Percentiles rank a stretch among this genome's conserved stretches.
Evolutionary conservation across 2,888 invertebrate genomes (phyloP).

Genomic region (Calliopum simillimum): DNA sequence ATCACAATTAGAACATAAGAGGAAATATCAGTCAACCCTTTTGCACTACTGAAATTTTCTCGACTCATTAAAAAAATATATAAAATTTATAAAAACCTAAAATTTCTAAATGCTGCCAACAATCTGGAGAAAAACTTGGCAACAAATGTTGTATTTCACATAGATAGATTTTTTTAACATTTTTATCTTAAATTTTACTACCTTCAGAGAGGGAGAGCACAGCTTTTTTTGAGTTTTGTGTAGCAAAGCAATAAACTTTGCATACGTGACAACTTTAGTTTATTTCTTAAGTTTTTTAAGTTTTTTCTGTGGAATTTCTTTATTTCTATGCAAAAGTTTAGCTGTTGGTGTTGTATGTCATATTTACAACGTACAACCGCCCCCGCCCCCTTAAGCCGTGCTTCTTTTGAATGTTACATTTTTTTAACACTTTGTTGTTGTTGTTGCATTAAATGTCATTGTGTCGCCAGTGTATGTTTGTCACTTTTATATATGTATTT

Average conservation of each 20-base stretch:
- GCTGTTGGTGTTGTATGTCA: too few relatives aligned
- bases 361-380: neutral
- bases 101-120: neutral
- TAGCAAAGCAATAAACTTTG: conserved; percentile 52
- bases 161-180: too few relatives aligned
- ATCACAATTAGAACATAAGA: too few relatives aligned
- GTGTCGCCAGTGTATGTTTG: conserved; percentile 4
- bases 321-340: neutral
- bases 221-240: neutral
- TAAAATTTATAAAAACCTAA: neutral
- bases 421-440: neutral
- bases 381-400: neutral
- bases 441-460: conserved; percentile 25
- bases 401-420: neutral
- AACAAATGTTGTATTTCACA: neutral
- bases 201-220: neutral
- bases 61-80: neutral
- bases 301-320: neutral
- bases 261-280: conserved; percentile 61
- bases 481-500: neutral
- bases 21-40: too few relatives aligned
- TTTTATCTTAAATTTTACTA: too few relatives aligned
- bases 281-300: conserved; percentile 54
- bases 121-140: neutral
- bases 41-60: neutral